Conservation (phyloP, 2,797 vertebrate species). For the Rhincodon typus region DNA sequence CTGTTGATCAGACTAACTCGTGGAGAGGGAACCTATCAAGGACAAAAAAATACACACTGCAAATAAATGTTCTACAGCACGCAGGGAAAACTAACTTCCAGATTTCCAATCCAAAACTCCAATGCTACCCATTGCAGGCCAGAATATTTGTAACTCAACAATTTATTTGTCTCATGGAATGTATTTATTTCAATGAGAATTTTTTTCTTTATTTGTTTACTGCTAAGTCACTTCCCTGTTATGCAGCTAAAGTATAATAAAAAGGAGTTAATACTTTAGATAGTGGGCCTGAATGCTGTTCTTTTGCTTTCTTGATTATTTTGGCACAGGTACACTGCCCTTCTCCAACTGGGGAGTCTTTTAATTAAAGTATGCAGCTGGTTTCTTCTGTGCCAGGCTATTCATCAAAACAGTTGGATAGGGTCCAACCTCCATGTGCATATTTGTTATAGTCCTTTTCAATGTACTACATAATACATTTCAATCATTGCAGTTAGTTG, state of each 20-base stretch:
- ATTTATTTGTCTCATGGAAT: background rate
- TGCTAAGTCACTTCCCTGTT: background rate
- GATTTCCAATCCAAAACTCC: background rate
- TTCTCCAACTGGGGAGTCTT: background rate
- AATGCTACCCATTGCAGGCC: background rate
- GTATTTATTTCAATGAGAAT: background rate
- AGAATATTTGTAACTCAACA: background rate
- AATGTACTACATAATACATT: background rate
- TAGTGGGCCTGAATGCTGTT: background rate
- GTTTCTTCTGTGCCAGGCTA: background rate
- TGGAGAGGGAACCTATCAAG: background rate
- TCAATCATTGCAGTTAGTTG: slow-evolving; percentile 6
- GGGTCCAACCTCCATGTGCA: background rate
- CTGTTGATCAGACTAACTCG: background rate
- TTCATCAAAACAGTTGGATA: slow-evolving; percentile 24
- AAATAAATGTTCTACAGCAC: background rate
- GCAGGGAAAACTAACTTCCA: background rate
- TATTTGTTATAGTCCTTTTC: background rate
- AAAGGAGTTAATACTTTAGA: background rate
- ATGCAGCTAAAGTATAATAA: background rate
- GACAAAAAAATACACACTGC: background rate
- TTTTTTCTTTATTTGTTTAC: background rate
- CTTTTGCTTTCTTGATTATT: background rate
- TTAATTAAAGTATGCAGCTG: slow-evolving; percentile 11
- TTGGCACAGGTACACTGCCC: background rate